Percentiles rank a stretch among this genome's conserved stretches.
These are phyloP conservation scores for Octopus bimaculoides DNA, from an alignment of 1,140 invertebrate species.

Conservation along the genomic window DNA sequence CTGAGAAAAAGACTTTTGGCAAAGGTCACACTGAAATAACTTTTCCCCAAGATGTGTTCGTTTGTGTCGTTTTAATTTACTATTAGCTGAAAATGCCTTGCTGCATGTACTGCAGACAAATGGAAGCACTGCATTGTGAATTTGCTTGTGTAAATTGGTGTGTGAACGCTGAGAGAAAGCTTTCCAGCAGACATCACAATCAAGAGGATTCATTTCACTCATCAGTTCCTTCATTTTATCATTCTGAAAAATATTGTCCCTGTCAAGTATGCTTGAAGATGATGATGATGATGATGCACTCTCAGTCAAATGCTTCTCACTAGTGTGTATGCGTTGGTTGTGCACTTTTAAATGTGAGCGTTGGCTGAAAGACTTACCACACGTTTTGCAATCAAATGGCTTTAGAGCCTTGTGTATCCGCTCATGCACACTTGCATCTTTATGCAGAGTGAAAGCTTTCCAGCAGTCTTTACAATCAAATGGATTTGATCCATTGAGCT, in stretches of 20 bases:
- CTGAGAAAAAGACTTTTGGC: neutral
- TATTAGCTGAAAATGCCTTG: neutral
- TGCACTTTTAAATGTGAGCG: slow-evolving; percentile 25
- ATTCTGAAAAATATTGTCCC: neutral
- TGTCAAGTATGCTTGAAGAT: neutral
- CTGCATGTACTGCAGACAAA: neutral
- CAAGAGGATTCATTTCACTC: neutral
- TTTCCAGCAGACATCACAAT: neutral
- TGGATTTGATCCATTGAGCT: neutral
- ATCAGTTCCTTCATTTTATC: neutral
- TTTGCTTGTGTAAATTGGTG: neutral
- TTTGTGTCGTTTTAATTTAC: neutral
- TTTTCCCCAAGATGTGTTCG: slow-evolving; percentile 30
- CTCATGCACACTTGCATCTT: slow-evolving; percentile 25
- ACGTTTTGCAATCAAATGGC: slow-evolving; percentile 83
- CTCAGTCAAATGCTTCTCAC: slow-evolving; percentile 25
- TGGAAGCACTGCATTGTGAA: neutral
- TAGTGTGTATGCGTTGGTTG: slow-evolving; percentile 18
- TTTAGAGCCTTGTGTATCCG: slow-evolving; percentile 75
- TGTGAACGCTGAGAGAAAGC: neutral
- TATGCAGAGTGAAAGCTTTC: neutral
- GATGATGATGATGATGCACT: slow-evolving; percentile 12
- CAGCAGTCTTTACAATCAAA: neutral
- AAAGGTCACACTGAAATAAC: slow-evolving; percentile 19
- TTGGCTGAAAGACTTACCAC: slow-evolving; percentile 81